Evolutionary conservation across 2,113 vertebrate species (phyloP), one percentile per base, ranked within the genome.

Genomic region (Pantherophis guttatus): DNA sequence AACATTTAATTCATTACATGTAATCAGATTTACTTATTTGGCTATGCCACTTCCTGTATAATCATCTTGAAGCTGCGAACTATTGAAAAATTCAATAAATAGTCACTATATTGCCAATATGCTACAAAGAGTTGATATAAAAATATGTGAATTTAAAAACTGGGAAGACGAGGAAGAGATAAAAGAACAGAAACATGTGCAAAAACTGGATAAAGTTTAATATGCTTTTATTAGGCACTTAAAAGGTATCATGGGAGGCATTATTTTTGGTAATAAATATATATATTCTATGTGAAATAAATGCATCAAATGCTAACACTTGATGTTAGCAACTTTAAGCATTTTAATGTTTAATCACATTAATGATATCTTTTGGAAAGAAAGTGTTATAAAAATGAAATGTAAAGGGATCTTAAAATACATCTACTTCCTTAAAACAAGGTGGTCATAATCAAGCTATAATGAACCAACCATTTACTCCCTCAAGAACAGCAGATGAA

Each of bases 391-490:
- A 81, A 53, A 50, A 81, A 21, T 4, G 89, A 50, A 50, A 48
- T 48, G 44, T 19, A 50, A 81, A 21, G 88, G 6, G 54, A 29
- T 50, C 19, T 94, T 93, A 88, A 94, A 92, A 93, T 15, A 12
- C 1, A 89, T 48, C 86, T 1, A 5, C 95, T 93, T 94, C 91
- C 65, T 54, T 65, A 87, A 94, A 95, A 90, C 81, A 10, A 90
- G 19, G 5, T 24, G 87, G 57, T n/a, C 0, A 33, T 62, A 86
- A 91, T 48, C 94, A 92, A 96, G 95, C 92, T 53, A 58, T 52
- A 91, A 91, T n/a, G 92, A 91, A 94, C 59, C 58, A 96, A 92
- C 89, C 93, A 91, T 89, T 50, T 24, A 15, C 59, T 96, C 57
- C 95, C 29, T 94, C 58, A 93, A 92, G 50, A 33, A 92, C 29